Evolutionary conservation across 2,797 vertebrate genomes (phyloP).

Genomic region (Ctenopoma multispine): DNA sequence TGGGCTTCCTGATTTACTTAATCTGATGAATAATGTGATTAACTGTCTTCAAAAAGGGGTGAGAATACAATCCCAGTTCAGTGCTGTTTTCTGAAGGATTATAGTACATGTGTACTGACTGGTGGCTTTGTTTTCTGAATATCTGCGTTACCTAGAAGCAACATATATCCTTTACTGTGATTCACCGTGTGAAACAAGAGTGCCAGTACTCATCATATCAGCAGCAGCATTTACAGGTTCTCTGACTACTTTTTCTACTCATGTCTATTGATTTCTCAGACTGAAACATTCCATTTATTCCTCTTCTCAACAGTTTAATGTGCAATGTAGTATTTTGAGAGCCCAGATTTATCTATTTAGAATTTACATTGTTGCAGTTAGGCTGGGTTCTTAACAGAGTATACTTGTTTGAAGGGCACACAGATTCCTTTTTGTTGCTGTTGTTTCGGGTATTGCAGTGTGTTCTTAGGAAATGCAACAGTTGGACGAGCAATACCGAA

Average conservation of each 20-base stretch:
- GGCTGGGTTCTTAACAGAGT: constrained; percentile 24
- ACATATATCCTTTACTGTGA: constrained; percentile 27
- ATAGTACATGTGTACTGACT: constrained; percentile 28
- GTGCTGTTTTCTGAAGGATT: neutral
- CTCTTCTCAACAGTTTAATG: constrained; percentile 50
- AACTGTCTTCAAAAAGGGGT: constrained; percentile 13
- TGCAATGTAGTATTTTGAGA: constrained; percentile 57
- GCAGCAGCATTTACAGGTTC: constrained; percentile 33
- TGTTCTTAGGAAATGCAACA: neutral
- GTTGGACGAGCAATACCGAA: constrained; percentile 41
- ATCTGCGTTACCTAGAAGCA: constrained; percentile 31
- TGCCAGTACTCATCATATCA: constrained; percentile 52
- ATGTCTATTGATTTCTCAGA: constrained; percentile 26
- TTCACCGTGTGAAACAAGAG: constrained; percentile 22
- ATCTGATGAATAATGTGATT: neutral
- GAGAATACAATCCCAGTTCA: constrained; percentile 18
- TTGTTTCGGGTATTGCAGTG: constrained; percentile 35
- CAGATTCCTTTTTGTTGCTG: constrained; percentile 31
- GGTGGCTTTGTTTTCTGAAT: constrained; percentile 12
- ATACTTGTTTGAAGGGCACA: constrained; percentile 40
- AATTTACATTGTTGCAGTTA: constrained; percentile 47
- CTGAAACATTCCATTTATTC: constrained; percentile 71
- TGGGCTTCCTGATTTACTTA: constrained; percentile 3
- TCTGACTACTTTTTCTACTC: constrained; percentile 25
- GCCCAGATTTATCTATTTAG: constrained; percentile 30